Base-by-base conservation (phyloP, 2,888 invertebrate genomes). In the Dusona sp. region DNA sequence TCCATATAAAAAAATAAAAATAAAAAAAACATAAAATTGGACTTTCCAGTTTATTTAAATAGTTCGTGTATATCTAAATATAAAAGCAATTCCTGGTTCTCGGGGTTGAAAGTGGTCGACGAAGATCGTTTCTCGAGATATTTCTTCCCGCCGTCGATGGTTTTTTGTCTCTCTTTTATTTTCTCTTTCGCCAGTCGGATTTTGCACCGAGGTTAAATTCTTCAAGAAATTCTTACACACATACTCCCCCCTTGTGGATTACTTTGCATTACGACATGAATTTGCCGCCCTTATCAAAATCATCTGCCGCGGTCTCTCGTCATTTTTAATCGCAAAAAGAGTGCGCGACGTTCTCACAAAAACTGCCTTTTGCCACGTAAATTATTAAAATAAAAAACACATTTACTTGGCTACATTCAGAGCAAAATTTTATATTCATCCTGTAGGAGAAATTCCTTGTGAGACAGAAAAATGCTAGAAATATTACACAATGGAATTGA, bases 51-150 rank as follows among this genome's bases (percentile, higher is more conserved):
- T 79, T 51, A 70, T 48, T 73, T 48, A 80, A 72, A 80, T 57
- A 38, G 57, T 48, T 48, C 61, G 33, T 64, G 54, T 38, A 72
- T 72, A 72, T 80, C 36, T 13, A 48, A 64, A 57, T 64, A 64
- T 80, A 77, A 77, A 77, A 83, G 77, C 36, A 68, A 70, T 75
- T 75, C 75, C 61, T 70, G 82, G 67, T 77, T 82, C 75, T 57
- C 75, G 70, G 70, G 57, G 57, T 57, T 54, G 70, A 38, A 83
- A 77, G 36, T 83, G 61, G 64, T 70, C 42, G 33, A 61, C 36
- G 70, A 36, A 83, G 67, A 83, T 83, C 38, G 61, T 48, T 38
- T 36, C 72, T 33, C 72, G 45, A 68, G 79, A 80, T 72, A 80
- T 73, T 70, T 36, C 45, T 29, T 51, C 72, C 48, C 72, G 45